Percentiles rank a stretch among this genome's conserved stretches.
These are phyloP conservation scores for Mormyrus hasselquistii DNA, from an alignment of 2,797 vertebrate species.

Conservation along the genomic window DNA sequence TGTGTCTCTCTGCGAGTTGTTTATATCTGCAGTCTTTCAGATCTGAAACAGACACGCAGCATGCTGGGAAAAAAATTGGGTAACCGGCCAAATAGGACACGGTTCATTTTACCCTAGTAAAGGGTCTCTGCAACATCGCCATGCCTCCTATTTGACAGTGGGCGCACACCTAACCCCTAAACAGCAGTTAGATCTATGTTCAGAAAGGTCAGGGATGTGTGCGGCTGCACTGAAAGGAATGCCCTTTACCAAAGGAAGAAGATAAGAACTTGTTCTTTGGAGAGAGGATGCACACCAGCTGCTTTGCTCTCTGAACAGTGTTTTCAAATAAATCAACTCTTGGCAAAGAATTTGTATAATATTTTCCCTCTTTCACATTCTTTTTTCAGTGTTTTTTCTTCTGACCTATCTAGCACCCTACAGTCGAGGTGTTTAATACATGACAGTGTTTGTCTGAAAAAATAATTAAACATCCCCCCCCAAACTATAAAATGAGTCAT, in stretches of 20 bases:
- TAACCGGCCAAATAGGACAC: not conserved
- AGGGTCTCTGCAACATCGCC: not conserved
- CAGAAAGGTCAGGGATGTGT: not conserved
- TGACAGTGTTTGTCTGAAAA: not conserved
- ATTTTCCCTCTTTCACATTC: not conserved
- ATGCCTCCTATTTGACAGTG: not conserved
- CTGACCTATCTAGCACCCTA: not conserved
- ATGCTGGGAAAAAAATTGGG: not conserved
- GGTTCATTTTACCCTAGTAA: not conserved
- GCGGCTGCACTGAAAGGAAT: not conserved
- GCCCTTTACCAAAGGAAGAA: not conserved
- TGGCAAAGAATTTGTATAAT: not conserved
- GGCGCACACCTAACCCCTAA: not conserved
- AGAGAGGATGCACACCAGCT: not conserved
- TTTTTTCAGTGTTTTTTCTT: not conserved
- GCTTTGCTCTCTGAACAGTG: not conserved
- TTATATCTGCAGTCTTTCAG: not conserved
- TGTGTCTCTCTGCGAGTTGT: not conserved
- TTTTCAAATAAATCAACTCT: constrained; percentile 6
- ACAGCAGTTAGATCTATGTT: not conserved
- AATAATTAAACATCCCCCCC: not conserved
- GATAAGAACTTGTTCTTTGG: not conserved
- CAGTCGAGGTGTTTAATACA: not conserved
- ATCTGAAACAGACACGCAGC: not conserved
- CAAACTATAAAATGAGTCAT: not conserved